Conservation (phyloP, 2,888 invertebrate genomes). For the Drosophila algonquin region DNA sequence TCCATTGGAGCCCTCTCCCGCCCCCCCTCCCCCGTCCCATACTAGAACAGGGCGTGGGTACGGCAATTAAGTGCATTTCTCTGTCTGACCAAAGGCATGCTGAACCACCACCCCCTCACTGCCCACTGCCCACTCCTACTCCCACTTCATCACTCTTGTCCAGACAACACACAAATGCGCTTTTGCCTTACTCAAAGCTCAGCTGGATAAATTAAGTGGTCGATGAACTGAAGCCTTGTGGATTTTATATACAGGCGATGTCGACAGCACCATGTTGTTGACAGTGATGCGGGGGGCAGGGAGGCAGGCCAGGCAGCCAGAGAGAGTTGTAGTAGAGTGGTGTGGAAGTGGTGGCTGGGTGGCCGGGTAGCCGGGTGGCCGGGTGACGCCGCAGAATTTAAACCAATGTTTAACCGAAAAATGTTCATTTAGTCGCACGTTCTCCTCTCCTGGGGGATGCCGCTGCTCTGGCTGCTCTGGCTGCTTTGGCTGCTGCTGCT, state of each 20-base stretch:
- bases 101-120: slow-evolving; percentile 26
- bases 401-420: slow-evolving; percentile 81
- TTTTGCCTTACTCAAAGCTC: slow-evolving; percentile 78
- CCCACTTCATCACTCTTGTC: slow-evolving; percentile 13
- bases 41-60: slow-evolving; percentile 19
- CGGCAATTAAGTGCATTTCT: slow-evolving; percentile 79
- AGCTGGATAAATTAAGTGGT: slow-evolving; percentile 82
- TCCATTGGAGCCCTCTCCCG: slow-evolving; percentile 8
- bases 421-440: slow-evolving; percentile 80
- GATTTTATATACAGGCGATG: slow-evolving; percentile 72
- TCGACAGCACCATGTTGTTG: slow-evolving; percentile 64
- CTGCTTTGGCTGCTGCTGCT: neutral
- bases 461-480: neutral
- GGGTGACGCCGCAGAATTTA: slow-evolving; percentile 79
- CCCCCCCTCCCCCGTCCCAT: neutral
- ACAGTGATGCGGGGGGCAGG: slow-evolving; percentile 56
- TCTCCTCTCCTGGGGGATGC: slow-evolving; percentile 23
- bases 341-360: neutral
- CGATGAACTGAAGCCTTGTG: slow-evolving; percentile 82
- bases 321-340: slow-evolving; percentile 40
- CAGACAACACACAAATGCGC: slow-evolving; percentile 64
- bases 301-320: slow-evolving; percentile 16
- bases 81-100: slow-evolving; percentile 79
- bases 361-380: neutral
- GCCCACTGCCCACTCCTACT: neutral